These are phyloP conservation scores for Natrix natrix DNA, from an alignment of 2,797 vertebrate genomes.

Conservation along the genomic window DNA sequence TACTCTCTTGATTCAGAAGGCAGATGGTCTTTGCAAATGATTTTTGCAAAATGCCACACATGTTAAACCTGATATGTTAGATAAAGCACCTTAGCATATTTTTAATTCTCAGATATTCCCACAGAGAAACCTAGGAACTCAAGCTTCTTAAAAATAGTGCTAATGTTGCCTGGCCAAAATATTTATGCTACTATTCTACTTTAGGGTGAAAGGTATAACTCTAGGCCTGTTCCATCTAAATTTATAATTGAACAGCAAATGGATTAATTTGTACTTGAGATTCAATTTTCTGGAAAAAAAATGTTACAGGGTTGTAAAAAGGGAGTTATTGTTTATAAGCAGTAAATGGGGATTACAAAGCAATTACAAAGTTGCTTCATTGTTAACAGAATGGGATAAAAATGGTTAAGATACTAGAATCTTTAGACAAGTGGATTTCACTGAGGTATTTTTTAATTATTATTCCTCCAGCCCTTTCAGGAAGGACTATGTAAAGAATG, in stretches of 20 bases:
- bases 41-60: neutral
- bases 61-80: neutral
- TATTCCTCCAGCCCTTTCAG: neutral
- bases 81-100: neutral
- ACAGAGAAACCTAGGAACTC: neutral
- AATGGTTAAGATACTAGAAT: neutral
- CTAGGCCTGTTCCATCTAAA: neutral
- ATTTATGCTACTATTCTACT: neutral
- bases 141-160: neutral
- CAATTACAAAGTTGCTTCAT: neutral
- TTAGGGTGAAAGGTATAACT: neutral
- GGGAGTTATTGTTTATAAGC: neutral
- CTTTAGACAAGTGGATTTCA: neutral
- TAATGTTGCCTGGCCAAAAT: neutral
- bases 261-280: neutral
- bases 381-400: neutral
- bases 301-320: neutral
- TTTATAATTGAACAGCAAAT: neutral
- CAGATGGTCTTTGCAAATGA: neutral
- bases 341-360: neutral
- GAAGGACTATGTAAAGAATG: neutral
- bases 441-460: neutral
- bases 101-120: neutral
- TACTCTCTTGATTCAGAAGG: neutral
- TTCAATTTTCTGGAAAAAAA: neutral